phyloP scores from a whole-genome alignment of 2,797 vertebrate species.

The Sitta carolinensis region DNA sequence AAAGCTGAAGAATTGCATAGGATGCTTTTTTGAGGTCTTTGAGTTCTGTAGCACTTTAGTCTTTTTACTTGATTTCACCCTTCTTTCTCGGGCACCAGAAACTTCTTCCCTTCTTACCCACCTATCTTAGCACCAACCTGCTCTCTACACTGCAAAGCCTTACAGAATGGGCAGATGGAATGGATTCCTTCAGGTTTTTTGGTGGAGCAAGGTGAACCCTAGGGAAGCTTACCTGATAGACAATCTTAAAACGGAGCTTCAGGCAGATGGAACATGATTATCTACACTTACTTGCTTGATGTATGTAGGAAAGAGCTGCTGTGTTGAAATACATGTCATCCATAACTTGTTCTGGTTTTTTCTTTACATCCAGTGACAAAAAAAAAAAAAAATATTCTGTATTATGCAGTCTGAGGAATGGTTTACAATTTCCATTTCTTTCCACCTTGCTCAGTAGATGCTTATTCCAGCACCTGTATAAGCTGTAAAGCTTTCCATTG shows the following conservation, averaged over 20 bases:
- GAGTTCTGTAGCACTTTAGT: not conserved
- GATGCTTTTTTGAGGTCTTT: not conserved
- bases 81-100: not conserved
- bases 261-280: not conserved
- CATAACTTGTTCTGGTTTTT: not conserved
- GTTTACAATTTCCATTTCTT: not conserved
- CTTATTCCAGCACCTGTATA: not conserved
- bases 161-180: accelerated
- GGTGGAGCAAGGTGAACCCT: not conserved
- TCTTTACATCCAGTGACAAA: not conserved
- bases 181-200: not conserved
- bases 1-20: not conserved
- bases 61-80: not conserved
- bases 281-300: slow-evolving; percentile 47
- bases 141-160: not conserved
- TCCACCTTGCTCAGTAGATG: not conserved
- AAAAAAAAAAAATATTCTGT: not conserved
- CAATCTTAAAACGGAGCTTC: not conserved
- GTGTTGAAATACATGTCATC: not conserved
- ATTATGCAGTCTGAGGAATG: not conserved
- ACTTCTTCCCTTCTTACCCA: not conserved
- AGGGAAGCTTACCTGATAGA: not conserved
- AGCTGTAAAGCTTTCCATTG: not conserved
- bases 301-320: not conserved
- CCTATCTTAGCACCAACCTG: not conserved